phyloP scores from a whole-genome alignment of 2,888 invertebrate species.

The Chaitophorus viminalis region DNA sequence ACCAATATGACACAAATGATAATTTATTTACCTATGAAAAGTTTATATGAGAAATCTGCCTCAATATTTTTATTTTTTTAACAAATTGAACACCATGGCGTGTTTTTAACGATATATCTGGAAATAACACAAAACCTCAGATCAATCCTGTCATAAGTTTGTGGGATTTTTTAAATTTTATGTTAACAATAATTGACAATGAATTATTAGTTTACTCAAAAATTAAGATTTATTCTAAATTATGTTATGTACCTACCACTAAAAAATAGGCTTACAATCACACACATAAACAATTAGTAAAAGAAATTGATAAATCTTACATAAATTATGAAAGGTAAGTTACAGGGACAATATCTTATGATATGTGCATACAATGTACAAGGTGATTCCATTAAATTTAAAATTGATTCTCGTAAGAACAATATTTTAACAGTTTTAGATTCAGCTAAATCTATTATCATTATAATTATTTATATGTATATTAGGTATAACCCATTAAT shows the following conservation, averaged over 20 bases:
- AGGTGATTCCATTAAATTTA: background rate
- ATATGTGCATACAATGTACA: too few relatives aligned
- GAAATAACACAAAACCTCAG: background rate
- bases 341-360: background rate
- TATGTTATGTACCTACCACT: background rate
- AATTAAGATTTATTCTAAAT: background rate
- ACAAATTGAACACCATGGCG: background rate
- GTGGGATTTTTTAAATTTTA: background rate
- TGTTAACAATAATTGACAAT: background rate
- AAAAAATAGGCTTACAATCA: background rate
- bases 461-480: too few relatives aligned
- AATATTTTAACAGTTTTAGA: too few relatives aligned
- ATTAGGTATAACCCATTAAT: too few relatives aligned
- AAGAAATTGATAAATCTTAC: background rate
- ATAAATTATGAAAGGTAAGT: background rate
- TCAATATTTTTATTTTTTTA: background rate
- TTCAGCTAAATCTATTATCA: too few relatives aligned
- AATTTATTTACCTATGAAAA: constrained; percentile 20
- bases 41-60: background rate
- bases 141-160: background rate
- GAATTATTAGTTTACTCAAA: background rate
- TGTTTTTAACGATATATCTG: background rate
- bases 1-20: constrained; percentile 29
- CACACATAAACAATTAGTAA: background rate
- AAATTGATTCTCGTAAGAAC: too few relatives aligned